Evolutionary conservation across 2,113 vertebrate species (phyloP).

Genomic region (Camelus dromedarius): DNA sequence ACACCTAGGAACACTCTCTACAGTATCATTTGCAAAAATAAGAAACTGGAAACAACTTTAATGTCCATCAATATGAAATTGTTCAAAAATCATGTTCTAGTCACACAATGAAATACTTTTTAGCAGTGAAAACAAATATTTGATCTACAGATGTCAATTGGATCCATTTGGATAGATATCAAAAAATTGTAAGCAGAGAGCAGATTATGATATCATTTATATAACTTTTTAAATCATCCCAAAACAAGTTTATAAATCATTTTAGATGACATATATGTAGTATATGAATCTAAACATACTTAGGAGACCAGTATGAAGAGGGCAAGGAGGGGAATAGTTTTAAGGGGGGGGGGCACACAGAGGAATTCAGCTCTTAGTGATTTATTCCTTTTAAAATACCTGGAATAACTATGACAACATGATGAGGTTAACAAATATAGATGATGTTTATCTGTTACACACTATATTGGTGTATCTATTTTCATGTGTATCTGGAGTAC

Average conservation of each 20-base stretch:
- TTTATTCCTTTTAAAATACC: background rate
- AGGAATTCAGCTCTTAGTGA: background rate
- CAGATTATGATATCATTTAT: background rate
- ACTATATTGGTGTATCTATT: background rate
- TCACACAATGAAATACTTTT: background rate
- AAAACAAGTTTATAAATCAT: slow-evolving; percentile 21
- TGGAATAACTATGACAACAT: background rate
- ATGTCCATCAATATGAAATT: background rate
- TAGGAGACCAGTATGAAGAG: background rate
- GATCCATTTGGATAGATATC: background rate
- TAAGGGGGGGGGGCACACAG: background rate
- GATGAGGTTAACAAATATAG: background rate
- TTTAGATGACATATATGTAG: background rate
- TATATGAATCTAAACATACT: background rate
- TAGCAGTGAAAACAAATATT: background rate
- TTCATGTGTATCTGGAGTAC: background rate
- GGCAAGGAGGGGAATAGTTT: background rate
- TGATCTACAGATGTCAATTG: background rate
- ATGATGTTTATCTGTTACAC: background rate
- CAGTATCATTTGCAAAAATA: slow-evolving; percentile 12
- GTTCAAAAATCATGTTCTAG: background rate
- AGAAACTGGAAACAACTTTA: slow-evolving; percentile 39
- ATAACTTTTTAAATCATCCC: background rate
- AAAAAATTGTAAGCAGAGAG: background rate
- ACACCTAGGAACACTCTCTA: background rate